These are phyloP conservation scores for Dendrolimus punctatus DNA, from an alignment of 1,140 invertebrate genomes.

Conservation along the genomic window DNA sequence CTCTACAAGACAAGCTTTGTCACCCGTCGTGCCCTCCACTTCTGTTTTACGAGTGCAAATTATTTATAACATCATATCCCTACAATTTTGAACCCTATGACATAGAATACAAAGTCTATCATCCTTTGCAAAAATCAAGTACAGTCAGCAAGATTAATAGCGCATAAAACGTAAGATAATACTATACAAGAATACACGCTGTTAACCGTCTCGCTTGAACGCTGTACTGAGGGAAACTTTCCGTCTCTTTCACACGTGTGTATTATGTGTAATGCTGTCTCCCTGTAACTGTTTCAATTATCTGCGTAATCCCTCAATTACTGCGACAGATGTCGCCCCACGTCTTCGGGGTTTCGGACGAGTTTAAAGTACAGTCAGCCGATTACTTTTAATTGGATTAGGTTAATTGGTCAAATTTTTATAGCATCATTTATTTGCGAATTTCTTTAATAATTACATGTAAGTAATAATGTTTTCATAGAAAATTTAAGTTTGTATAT, in stretches of 20 bases:
- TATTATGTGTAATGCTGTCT: slow-evolving; percentile 18
- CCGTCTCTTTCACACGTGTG: slow-evolving; percentile 32
- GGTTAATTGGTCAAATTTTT: slow-evolving; percentile 9
- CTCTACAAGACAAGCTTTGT: no score
- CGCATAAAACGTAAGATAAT: slow-evolving; percentile 68
- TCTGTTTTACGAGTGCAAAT: slow-evolving; percentile 61
- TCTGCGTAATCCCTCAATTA: slow-evolving; percentile 70
- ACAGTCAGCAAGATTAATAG: slow-evolving; percentile 62
- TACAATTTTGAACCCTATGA: slow-evolving; percentile 6
- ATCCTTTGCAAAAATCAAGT: slow-evolving; percentile 13
- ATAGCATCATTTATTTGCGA: no score
- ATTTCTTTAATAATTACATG: no score
- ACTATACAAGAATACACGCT: slow-evolving; percentile 69
- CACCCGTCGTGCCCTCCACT: slow-evolving; percentile 13
- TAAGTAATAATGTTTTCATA: no score
- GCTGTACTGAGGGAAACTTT: slow-evolving; percentile 25
- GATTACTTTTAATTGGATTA: slow-evolving; percentile 51
- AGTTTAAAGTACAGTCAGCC: slow-evolving; percentile 67
- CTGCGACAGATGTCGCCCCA: slow-evolving; percentile 63
- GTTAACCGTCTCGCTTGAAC: slow-evolving; percentile 60
- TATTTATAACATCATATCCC: slow-evolving; percentile 56
- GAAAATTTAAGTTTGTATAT: no score
- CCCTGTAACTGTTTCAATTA: slow-evolving; percentile 64
- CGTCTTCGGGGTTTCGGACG: slow-evolving; percentile 66
- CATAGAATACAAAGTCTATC: slow-evolving; percentile 24